Base-by-base conservation (phyloP, 1,140 invertebrate genomes). In the Drosophila arizonae region DNA sequence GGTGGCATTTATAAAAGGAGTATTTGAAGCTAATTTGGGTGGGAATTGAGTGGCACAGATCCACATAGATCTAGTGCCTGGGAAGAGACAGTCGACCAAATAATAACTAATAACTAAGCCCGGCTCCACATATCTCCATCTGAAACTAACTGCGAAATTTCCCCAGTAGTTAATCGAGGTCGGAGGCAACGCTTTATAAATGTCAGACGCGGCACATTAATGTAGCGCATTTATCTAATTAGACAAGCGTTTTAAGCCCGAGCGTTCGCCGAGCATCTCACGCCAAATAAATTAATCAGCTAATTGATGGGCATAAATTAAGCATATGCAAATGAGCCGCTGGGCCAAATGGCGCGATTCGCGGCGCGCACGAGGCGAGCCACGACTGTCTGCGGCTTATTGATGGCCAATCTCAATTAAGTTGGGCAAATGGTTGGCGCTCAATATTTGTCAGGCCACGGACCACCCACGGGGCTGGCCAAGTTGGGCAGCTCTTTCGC, bases 271-370 rank as follows among this genome's bases (percentile, higher is more conserved):
- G 28, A 33, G 55, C 57, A 69, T 76, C 68, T 77, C 76, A 87
- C 63, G 82, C 84, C 69, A 88, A 84, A 88, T 88, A 88, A 84
- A 88, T 88, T 88, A 88, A 88, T 88, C 84, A 88, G 55, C 84
- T 88, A 88, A 88, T 88, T 88, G 84, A 88, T 88, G 84, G 57
- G 77, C 84, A 84, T 88, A 77, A 88, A 88, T 88, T 88, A 84
- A 46, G 64, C 58, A 58, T 70, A 88, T 88, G 79, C 79, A 87
- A 87, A 88, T 79, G 70, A 79, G 62, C 46, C 30, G 24, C 24
- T 46, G 55, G 46, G 46, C 66, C 33, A n/a, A 67, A 36, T 54
- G 55, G 30, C 54, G 57, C 70, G 63, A 67, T 70, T 55, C 61
- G 46, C 50, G 51, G 52, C 62, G 54, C 46, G 56, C 24, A 36